Base-by-base conservation (phyloP, 2,113 vertebrate genomes). In the Cebidichthys violaceus region DNA sequence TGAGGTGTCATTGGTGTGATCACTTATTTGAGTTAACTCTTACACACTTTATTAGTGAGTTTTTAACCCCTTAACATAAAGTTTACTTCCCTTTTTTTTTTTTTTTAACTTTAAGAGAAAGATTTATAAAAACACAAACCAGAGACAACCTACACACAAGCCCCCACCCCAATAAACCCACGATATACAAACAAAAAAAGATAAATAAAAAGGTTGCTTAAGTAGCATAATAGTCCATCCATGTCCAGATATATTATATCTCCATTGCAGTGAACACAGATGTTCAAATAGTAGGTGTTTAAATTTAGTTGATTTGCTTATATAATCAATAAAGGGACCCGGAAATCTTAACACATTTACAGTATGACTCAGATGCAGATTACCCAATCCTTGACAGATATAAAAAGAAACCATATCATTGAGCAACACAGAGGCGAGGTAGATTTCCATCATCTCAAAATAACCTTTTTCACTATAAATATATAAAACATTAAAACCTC, bases 391-490 rank as follows among this genome's bases (percentile, higher is more conserved):
- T 20, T 2, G 45, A 22, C 3, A 47, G 41, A 50, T 67, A 22
- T 22, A n/a, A 14, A 70, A 33, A 54, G 31, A 55, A 70, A 35
- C 10, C 31, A 37, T 24, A 43, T 20, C 4, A 75, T 41, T n/a
- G 24, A 27, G n/a, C 6, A 65, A 62, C 18, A 52, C 17, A 9
- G 6, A 27, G 1, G 1, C 10, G n/a, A 31, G 6, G 11, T 10
- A 29, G 55, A 71, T 9, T 52, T 52, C 20, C 20, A 60, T 69
- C 37, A 22, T 37, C n/a, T 22, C n/a, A 76, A 70, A 72, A 64
- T 50, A 55, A 24, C n/a, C 14, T 18, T 24, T 65, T 70, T 33
- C 9, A 17, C 41, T 9, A 9, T 18, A 39, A 55, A 2, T 9
- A 15, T 4, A 72, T 17, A 29, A 22, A 31, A 73, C 37, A 70